A percentile compares a stretch with the other conserved stretches of the same genome.
phyloP scores from a whole-genome alignment of 1,140 invertebrate species.

The Trichomalopsis sarcophagae region DNA sequence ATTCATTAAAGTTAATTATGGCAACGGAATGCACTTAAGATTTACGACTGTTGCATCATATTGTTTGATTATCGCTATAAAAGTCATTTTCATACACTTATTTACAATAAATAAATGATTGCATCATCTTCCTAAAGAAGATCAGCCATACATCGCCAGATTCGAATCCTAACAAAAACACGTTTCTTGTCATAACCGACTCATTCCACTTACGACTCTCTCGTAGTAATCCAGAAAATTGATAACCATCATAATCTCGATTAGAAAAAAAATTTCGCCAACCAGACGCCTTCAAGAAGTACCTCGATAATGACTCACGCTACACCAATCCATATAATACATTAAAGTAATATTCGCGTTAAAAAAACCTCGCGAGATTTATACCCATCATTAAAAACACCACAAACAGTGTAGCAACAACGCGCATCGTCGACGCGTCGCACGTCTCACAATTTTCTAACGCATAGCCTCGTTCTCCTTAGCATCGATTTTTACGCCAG shows the following conservation, averaged over 20 bases:
- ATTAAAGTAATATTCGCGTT: not conserved
- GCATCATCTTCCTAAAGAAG: not conserved
- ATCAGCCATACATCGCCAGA: not conserved
- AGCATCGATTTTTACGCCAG: conserved; percentile 2
- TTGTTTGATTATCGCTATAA: not conserved
- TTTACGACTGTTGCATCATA: not conserved
- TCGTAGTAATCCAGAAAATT: not conserved
- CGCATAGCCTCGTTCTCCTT: conserved; percentile 32
- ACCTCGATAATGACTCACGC: conserved; percentile 1
- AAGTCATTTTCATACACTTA: too few relatives aligned
- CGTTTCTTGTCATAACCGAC: not conserved
- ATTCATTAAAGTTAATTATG: not conserved
- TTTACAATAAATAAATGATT: not conserved
- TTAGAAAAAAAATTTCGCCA: not conserved
- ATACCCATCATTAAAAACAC: conserved; percentile 1
- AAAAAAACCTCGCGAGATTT: conserved; percentile 12
- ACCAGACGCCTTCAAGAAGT: not conserved
- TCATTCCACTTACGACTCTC: too few relatives aligned
- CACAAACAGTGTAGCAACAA: not conserved
- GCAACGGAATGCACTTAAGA: not conserved
- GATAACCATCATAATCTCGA: not conserved
- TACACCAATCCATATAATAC: not conserved
- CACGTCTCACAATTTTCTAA: conserved; percentile 16
- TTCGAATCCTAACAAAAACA: not conserved
- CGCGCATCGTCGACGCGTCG: not conserved